phyloP scores from a whole-genome alignment of 2,888 invertebrate genomes.

The Microdon myrmicae region DNA sequence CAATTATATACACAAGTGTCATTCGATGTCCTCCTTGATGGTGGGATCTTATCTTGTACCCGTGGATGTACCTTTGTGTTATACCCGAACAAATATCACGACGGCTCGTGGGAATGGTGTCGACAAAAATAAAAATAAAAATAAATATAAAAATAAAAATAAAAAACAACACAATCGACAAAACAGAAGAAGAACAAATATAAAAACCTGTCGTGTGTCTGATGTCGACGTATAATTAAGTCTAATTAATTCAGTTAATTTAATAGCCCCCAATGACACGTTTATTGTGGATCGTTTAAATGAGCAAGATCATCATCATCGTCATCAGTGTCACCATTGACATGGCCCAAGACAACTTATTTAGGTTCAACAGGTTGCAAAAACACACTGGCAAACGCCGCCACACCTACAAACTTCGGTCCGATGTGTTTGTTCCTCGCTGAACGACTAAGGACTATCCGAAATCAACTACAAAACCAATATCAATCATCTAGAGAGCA shows the following conservation, averaged over 20 bases:
- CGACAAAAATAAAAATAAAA: no score
- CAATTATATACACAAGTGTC: conserved; percentile 31
- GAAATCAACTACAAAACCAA: conserved; percentile 20
- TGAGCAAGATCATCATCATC: conserved; percentile 24
- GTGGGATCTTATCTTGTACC: conserved; percentile 34
- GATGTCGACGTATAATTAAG: conserved; percentile 34
- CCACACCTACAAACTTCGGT: neutral
- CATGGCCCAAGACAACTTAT: conserved; percentile 24
- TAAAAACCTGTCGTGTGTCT: conserved; percentile 38
- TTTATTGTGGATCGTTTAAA: conserved; percentile 35
- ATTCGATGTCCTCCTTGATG: conserved; percentile 21
- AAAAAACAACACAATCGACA: no score
- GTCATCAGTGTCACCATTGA: no score
- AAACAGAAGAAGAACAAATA: no score
- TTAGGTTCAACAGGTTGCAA: conserved; percentile 22
- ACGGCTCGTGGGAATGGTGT: conserved; percentile 35
- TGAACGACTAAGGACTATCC: conserved; percentile 13
- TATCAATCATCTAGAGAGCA: conserved; percentile 25
- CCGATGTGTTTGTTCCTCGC: conserved; percentile 17
- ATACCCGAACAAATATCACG: conserved; percentile 32
- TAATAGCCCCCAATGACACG: conserved; percentile 31
- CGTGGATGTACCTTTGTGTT: no score
- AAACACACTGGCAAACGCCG: conserved; percentile 14
- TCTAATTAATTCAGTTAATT: conserved; percentile 38
- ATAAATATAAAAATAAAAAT: no score